Evolutionary conservation across 1,140 invertebrate genomes (phyloP).

Genomic region (Branchinecta lynchi): DNA sequence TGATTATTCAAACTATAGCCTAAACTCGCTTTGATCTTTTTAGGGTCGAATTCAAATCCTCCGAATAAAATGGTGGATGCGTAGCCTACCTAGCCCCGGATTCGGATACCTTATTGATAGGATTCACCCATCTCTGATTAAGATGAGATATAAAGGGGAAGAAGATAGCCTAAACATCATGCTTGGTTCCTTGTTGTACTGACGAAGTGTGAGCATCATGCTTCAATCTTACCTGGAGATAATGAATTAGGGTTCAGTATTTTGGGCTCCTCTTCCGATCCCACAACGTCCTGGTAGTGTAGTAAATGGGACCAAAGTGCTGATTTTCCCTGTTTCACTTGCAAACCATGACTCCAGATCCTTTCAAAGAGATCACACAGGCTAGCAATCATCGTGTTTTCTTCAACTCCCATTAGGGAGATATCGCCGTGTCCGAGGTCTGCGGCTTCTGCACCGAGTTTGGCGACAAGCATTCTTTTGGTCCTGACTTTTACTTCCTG

Average conservation of each 20-base stretch:
- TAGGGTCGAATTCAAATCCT: no score
- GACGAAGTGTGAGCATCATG: no score
- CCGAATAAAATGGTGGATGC: no score
- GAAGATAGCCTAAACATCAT: slow-evolving; percentile 14
- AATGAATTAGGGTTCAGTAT: slow-evolving; percentile 61
- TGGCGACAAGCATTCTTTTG: slow-evolving; percentile 92
- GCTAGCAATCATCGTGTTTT: slow-evolving; percentile 92
- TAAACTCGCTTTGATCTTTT: no score
- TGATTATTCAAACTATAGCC: no score
- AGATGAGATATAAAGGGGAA: background rate
- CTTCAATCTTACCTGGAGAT: slow-evolving; percentile 50
- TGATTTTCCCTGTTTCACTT: slow-evolving; percentile 88
- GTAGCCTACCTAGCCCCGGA: no score
- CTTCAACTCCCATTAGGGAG: slow-evolving; percentile 53
- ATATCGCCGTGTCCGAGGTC: slow-evolving; percentile 47
- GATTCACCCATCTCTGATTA: background rate
- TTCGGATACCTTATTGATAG: no score
- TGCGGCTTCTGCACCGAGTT: slow-evolving; percentile 89
- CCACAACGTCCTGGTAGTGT: slow-evolving; percentile 73
- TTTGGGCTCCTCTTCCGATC: slow-evolving; percentile 52
- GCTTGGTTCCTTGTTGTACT: background rate
- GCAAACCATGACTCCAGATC: slow-evolving; percentile 93
- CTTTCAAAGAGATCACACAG: slow-evolving; percentile 93
- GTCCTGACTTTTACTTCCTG: slow-evolving; percentile 83
- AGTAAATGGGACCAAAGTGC: slow-evolving; percentile 84